A percentile compares a stretch with the other conserved stretches of the same genome.
These are phyloP conservation scores for Phragmatobia fuliginosa DNA, from an alignment of 2,888 invertebrate genomes.

Conservation along the genomic window DNA sequence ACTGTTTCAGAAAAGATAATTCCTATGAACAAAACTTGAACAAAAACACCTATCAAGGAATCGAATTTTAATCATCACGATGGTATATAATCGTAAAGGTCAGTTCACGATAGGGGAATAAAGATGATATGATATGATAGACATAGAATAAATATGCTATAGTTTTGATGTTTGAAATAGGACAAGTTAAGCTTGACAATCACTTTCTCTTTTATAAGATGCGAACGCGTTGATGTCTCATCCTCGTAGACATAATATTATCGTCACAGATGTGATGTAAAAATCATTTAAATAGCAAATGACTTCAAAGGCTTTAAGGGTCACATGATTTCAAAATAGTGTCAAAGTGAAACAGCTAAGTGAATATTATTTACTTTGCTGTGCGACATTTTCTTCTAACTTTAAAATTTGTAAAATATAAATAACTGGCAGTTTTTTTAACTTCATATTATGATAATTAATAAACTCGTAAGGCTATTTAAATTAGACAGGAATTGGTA, in stretches of 20 bases:
- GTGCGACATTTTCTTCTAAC: neutral
- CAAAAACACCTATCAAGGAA: neutral
- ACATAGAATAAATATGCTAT: neutral
- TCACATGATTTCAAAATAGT: neutral
- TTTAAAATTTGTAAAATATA: neutral
- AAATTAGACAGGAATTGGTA: conserved; percentile 56
- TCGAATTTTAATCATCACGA: neutral
- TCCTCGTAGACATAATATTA: conserved; percentile 37
- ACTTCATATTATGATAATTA: neutral
- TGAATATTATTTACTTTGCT: neutral
- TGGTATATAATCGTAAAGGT: neutral
- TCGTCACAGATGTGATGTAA: conserved; percentile 17
- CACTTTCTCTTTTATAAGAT: conserved; percentile 47
- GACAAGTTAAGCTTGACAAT: conserved; percentile 9
- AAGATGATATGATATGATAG: neutral
- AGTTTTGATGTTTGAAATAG: conserved; percentile 1
- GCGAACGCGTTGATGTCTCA: conserved; percentile 60
- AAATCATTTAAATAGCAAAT: conserved; percentile 16
- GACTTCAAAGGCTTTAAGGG: neutral
- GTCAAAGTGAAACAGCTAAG: neutral
- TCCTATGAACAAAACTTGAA: neutral
- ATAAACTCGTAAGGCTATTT: conserved; percentile 26
- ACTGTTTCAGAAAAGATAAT: neutral
- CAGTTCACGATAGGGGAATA: neutral
- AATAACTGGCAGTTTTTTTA: neutral